Evolutionary conservation across 2,797 vertebrate species (phyloP).

Genomic region (Molossus alvarezi): DNA sequence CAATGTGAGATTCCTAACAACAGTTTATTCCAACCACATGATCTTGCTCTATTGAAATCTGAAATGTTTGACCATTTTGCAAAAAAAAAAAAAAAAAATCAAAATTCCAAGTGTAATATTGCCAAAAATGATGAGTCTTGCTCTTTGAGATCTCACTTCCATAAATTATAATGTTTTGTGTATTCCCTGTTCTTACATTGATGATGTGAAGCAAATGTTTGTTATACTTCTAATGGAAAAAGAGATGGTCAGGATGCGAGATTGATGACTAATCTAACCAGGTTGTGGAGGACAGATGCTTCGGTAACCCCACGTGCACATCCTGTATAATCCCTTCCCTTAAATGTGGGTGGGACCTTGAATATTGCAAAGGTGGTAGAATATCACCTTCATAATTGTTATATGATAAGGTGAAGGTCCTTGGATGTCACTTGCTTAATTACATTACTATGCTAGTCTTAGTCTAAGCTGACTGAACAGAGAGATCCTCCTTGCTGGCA

Average conservation of each 20-base stretch:
- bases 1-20: not conserved
- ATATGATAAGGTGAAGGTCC: not conserved
- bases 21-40: not conserved
- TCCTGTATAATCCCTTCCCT: not conserved
- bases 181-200: not conserved
- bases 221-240: not conserved
- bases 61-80: not conserved
- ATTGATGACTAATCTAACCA: not conserved
- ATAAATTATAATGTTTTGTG: not conserved
- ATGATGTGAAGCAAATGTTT: not conserved
- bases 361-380: not conserved
- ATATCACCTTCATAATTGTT: not conserved
- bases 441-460: not conserved
- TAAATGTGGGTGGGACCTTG: not conserved
- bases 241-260: not conserved
- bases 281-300: not conserved
- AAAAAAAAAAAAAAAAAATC: not conserved
- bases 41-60: not conserved
- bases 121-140: not conserved
- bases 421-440: not conserved
- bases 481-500: not conserved
- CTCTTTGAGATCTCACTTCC: not conserved
- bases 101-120: not conserved
- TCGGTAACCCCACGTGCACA: not conserved
- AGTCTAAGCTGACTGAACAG: not conserved